Conservation (phyloP, 2,888 invertebrate genomes). For the Noctua comes region DNA sequence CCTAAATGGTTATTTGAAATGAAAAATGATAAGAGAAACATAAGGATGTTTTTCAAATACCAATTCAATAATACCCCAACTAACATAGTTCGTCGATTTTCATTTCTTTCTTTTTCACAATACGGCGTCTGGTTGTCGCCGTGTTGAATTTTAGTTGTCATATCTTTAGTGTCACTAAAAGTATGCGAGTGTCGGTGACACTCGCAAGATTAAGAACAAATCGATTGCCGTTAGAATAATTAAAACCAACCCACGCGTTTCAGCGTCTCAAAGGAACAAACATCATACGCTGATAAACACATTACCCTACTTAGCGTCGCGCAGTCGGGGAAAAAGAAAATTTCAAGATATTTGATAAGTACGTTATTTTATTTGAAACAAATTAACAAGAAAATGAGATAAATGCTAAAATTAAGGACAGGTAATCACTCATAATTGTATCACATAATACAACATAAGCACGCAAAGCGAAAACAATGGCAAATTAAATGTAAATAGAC, state of each 20-base stretch:
- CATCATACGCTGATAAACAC: background rate
- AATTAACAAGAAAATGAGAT: conserved; percentile 17
- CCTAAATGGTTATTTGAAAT: too few relatives aligned
- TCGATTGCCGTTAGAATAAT: background rate
- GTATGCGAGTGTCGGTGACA: too few relatives aligned
- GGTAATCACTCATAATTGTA: conserved; percentile 22
- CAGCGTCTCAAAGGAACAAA: background rate
- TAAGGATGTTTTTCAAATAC: too few relatives aligned
- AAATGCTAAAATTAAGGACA: conserved; percentile 46
- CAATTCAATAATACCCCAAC: too few relatives aligned
- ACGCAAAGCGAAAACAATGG: conserved; percentile 23
- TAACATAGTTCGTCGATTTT: background rate
- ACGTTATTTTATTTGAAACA: conserved; percentile 37
- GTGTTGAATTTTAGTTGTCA: background rate
- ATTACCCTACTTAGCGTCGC: background rate
- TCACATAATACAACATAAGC: conserved; percentile 24
- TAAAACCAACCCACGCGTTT: background rate
- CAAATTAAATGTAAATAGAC: conserved; percentile 1
- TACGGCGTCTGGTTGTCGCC: too few relatives aligned
- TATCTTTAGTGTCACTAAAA: background rate
- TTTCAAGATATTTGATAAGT: conserved; percentile 2
- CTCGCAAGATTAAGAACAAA: background rate
- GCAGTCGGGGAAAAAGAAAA: conserved; percentile 3
- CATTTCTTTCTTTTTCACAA: background rate
- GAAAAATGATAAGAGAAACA: too few relatives aligned